phyloP scores from a whole-genome alignment of 1,140 invertebrate species.

The Schlechtendalia chinensis region DNA sequence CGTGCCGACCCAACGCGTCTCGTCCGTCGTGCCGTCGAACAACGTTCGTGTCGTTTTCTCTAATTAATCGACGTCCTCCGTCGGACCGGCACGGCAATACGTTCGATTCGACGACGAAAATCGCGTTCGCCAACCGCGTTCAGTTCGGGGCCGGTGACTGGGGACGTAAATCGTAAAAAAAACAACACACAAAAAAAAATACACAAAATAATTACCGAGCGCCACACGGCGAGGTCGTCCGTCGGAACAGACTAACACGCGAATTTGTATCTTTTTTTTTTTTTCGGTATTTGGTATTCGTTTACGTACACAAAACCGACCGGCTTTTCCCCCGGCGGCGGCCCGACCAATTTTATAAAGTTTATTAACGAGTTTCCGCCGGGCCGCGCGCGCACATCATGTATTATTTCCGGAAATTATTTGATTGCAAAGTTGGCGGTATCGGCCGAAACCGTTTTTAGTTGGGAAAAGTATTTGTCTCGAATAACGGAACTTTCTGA shows the following conservation, averaged over 20 bases:
- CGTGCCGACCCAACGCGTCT: too few relatives aligned
- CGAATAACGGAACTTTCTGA: constrained; percentile 34
- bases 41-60: too few relatives aligned
- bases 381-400: background rate
- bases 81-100: too few relatives aligned
- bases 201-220: too few relatives aligned
- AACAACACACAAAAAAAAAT: too few relatives aligned
- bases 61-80: too few relatives aligned
- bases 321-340: background rate
- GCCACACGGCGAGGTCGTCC: background rate
- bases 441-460: constrained; percentile 11
- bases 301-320: background rate
- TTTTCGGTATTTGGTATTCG: background rate
- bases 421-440: constrained; percentile 42
- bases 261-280: background rate
- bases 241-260: background rate
- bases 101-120: too few relatives aligned
- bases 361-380: constrained; percentile 12
- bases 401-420: constrained; percentile 38
- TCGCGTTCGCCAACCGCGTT: too few relatives aligned
- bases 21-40: too few relatives aligned
- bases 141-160: too few relatives aligned
- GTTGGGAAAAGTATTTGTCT: constrained; percentile 32
- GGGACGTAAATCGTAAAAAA: too few relatives aligned
- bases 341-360: constrained; percentile 22